Evolutionary conservation across 64 coral and sea anemone species (phyloP).

Genomic region (Catalaphyllia jardinei): DNA sequence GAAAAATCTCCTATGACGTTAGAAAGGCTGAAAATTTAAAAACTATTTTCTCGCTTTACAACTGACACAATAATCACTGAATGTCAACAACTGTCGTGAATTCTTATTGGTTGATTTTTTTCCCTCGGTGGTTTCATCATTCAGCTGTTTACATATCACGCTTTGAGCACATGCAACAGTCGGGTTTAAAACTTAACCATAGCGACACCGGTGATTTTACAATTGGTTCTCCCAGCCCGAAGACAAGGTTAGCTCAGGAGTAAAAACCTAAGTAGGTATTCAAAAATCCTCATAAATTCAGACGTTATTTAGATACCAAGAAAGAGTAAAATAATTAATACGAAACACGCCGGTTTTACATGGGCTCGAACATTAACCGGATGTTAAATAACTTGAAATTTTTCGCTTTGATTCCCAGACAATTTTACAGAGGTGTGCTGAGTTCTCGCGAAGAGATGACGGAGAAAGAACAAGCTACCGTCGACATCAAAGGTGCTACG

Average conservation of each 20-base stretch:
- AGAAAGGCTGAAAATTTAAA: neutral
- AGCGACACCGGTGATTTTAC: neutral
- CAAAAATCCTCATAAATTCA: neutral
- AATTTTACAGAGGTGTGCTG: neutral
- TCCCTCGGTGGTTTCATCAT: slow-evolving; percentile 25
- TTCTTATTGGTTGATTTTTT: slow-evolving; percentile 25
- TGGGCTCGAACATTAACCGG: neutral
- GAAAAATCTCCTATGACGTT: neutral
- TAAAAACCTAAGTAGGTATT: neutral
- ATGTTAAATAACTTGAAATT: neutral
- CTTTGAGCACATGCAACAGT: slow-evolving; percentile 4
- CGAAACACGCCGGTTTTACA: neutral
- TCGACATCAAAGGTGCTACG: neutral
- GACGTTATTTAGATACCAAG: neutral
- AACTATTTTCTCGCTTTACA: neutral
- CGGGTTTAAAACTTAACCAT: neutral
- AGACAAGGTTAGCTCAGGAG: neutral
- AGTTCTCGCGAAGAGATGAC: neutral
- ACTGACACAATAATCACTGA: neutral
- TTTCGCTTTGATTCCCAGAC: neutral
- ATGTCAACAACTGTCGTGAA: neutral
- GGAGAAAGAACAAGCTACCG: neutral
- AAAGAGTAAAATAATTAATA: neutral
- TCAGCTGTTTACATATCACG: slow-evolving; percentile 19
- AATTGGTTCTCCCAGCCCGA: neutral